Base-by-base conservation (phyloP, 2,113 vertebrate species). In the Galemys pyrenaicus region DNA sequence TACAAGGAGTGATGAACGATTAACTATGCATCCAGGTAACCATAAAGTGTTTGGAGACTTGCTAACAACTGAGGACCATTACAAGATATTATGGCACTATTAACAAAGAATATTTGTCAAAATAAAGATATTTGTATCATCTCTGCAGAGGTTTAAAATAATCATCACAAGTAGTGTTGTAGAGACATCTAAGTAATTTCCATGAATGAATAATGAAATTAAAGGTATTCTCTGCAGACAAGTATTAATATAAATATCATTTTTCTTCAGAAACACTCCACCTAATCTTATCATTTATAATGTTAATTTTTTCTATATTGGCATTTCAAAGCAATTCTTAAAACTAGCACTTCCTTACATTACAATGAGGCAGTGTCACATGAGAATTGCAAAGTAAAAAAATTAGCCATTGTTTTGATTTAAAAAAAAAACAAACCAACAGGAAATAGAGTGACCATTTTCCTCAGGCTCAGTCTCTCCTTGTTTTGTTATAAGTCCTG, bases 61-160 rank as follows among this genome's bases (percentile, higher is more conserved):
- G 1, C 64, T 65, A 91, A 30, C 56, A 74, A 65, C 51, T 37
- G 60, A 73, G 24, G 70, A 41, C 24, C 9, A 56, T 87, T 91
- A 93, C n/a, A 88, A 90, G 35, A 60, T 79, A 85, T 56, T 90
- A 84, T 0, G 82, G 32, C 3, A 74, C 73, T 49, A 79, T 88
- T 82, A 94, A 32, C 70, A 86, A 68, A 94, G 64, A 88, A 74
- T 64, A 84, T 87, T 81, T 75, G 35, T 81, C 17, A 84, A 92
- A 82, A 62, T 64, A 67, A 68, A 87, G 30, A 58, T 83, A 65
- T 37, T 35, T 65, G 39, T 62, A 28, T 51, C 15, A 74, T 37
- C 19, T 68, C 49, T 89, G 56, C 9, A 92, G 62, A 60, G 51
- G 30, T 41, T 67, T 80, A 16, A 64, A 84, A 91, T 83, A 46